These are phyloP conservation scores for Agelas oroides DNA, from an alignment of 37 sponge, comb jelly and placozoan genomes.

Conservation along the genomic window DNA sequence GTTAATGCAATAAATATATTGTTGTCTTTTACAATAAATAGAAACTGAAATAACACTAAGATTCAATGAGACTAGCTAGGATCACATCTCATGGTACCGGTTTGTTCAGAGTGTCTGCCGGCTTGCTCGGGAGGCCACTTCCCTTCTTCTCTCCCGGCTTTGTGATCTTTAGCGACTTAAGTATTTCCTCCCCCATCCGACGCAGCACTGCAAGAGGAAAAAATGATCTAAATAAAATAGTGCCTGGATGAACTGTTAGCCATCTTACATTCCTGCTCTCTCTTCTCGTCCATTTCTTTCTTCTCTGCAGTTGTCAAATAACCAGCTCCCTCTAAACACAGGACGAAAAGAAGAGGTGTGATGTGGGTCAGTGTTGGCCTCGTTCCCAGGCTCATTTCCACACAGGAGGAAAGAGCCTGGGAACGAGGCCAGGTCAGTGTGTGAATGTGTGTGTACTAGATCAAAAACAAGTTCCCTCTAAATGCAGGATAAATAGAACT, in stretches of 20 bases:
- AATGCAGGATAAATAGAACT: not conserved
- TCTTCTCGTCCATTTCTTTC: conserved; percentile 44
- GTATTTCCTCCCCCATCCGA: not conserved
- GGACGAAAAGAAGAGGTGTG: too few species aligned
- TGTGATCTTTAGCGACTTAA: not conserved
- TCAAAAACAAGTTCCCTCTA: conserved; percentile 81
- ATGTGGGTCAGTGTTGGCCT: too few species aligned
- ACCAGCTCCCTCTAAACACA: conserved; percentile 73
- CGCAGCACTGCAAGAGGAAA: not conserved
- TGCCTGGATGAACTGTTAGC: not conserved
- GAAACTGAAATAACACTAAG: too few species aligned
- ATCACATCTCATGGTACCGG: too few species aligned
- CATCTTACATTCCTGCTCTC: conserved; percentile 57
- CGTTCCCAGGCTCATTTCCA: too few species aligned
- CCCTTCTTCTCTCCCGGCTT: not conserved
- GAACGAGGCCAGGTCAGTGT: too few species aligned
- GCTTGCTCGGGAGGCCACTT: not conserved
- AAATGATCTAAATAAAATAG: not conserved
- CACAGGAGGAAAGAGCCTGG: too few species aligned
- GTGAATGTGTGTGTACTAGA: too few species aligned
- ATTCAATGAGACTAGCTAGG: too few species aligned
- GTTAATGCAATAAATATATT: too few species aligned
- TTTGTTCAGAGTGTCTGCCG: not conserved
- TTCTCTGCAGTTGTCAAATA: conserved; percentile 78
- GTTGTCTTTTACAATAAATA: too few species aligned